Percentiles rank a stretch among this genome's conserved stretches.
Conservation (phyloP, 2,888 invertebrate species). For the Eupithecia subumbrata region DNA sequence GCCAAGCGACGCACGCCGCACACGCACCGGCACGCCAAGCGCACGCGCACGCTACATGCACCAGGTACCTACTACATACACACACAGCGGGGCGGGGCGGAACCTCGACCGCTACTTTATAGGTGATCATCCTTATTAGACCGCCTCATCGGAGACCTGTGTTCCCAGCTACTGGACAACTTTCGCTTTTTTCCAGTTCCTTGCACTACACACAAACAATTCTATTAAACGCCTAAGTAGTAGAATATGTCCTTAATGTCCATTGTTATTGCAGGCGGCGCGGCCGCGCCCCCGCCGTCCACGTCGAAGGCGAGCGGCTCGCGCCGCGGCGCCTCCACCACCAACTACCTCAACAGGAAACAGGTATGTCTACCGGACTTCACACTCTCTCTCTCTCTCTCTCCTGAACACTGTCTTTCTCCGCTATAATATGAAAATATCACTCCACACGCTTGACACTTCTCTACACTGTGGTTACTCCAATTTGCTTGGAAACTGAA, state of each 20-base stretch:
- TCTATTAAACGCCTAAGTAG: too few relatives aligned
- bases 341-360: constrained; percentile 78
- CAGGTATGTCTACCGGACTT: constrained; percentile 55
- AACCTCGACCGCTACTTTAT: too few relatives aligned
- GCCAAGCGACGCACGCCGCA: constrained; percentile 53
- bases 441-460: too few relatives aligned
- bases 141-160: too few relatives aligned
- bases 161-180: too few relatives aligned
- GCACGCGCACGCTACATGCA: constrained; percentile 34
- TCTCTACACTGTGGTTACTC: too few relatives aligned
- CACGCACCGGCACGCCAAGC: constrained; percentile 52
- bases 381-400: neutral
- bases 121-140: too few relatives aligned
- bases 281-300: constrained; percentile 6
- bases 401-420: neutral
- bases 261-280: neutral
- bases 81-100: too few relatives aligned
- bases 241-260: neutral
- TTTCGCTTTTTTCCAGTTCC: too few relatives aligned
- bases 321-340: constrained; percentile 57
- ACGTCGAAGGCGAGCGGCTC: constrained; percentile 20
- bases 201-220: too few relatives aligned
- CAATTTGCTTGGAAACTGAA: too few relatives aligned
- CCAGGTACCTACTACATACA: neutral
- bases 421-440: too few relatives aligned